Conservation (phyloP, 2,113 vertebrate species). For the Ciconia boyciana region DNA sequence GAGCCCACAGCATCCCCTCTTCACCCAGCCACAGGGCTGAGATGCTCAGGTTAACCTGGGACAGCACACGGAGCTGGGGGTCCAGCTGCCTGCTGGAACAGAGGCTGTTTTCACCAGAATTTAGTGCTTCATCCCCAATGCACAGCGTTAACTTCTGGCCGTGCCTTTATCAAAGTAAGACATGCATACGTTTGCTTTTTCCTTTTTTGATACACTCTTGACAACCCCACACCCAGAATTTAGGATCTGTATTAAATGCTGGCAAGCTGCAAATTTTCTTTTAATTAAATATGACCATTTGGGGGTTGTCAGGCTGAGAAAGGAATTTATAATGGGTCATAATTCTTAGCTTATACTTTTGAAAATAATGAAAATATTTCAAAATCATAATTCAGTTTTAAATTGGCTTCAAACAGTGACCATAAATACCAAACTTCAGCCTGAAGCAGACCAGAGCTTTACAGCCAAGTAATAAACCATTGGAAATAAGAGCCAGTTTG, state of each 20-base stretch:
- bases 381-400: neutral
- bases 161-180: neutral
- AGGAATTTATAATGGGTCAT: neutral
- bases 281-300: neutral
- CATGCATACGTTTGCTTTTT: neutral
- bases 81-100: neutral
- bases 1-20: neutral
- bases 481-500: neutral
- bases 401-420: neutral
- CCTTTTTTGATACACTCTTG: rapidly evolving
- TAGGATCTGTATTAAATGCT: neutral
- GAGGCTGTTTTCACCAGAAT: neutral
- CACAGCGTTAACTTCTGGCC: neutral
- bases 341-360: neutral
- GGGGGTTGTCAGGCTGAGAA: neutral
- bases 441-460: neutral
- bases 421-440: constrained; percentile 23
- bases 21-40: neutral
- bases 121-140: neutral
- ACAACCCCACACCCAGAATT: neutral
- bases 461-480: neutral
- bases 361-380: constrained; percentile 18
- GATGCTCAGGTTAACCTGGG: neutral
- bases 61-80: neutral
- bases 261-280: neutral